phyloP scores from a whole-genome alignment of 2,888 invertebrate genomes.

The Platycheirus rosarum region DNA sequence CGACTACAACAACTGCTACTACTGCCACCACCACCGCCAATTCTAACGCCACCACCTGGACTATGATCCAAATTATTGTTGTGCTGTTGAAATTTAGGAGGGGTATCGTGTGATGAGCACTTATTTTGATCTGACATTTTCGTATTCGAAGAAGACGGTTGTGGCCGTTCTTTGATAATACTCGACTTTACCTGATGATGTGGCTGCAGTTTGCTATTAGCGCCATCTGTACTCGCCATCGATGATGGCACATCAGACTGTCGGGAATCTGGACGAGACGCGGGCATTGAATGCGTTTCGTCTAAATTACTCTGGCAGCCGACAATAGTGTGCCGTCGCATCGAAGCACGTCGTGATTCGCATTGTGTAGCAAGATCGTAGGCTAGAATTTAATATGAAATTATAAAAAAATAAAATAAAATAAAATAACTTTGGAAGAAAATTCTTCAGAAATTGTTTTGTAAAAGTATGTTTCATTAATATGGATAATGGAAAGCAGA shows the following conservation, averaged over 20 bases:
- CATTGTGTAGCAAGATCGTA: conserved; percentile 93
- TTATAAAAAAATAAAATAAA: too few species aligned
- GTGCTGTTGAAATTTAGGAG: conserved; percentile 76
- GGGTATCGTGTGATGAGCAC: conserved; percentile 42
- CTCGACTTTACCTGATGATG: conserved; percentile 76
- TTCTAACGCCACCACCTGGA: conserved; percentile 37
- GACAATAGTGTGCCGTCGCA: conserved; percentile 87
- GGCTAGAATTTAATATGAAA: conserved; percentile 82
- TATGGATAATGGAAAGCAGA: too few species aligned
- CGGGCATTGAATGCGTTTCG: conserved; percentile 85
- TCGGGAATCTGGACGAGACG: conserved; percentile 86
- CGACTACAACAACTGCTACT: conserved; percentile 75
- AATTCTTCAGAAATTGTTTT: too few species aligned
- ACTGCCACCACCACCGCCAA: neutral
- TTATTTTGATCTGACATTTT: conserved; percentile 49
- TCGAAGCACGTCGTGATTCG: conserved; percentile 87
- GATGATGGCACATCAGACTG: conserved; percentile 83
- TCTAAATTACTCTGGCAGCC: conserved; percentile 83
- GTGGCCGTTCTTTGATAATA: conserved; percentile 56
- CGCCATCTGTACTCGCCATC: conserved; percentile 71
- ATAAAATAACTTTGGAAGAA: too few species aligned
- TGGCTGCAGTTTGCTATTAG: conserved; percentile 48
- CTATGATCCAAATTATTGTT: conserved; percentile 64
- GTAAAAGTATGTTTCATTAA: too few species aligned
- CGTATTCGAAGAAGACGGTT: conserved; percentile 43